These are phyloP conservation scores for Ptilorrhoa leucosticta DNA, from an alignment of 2,113 vertebrate species.

Conservation along the genomic window DNA sequence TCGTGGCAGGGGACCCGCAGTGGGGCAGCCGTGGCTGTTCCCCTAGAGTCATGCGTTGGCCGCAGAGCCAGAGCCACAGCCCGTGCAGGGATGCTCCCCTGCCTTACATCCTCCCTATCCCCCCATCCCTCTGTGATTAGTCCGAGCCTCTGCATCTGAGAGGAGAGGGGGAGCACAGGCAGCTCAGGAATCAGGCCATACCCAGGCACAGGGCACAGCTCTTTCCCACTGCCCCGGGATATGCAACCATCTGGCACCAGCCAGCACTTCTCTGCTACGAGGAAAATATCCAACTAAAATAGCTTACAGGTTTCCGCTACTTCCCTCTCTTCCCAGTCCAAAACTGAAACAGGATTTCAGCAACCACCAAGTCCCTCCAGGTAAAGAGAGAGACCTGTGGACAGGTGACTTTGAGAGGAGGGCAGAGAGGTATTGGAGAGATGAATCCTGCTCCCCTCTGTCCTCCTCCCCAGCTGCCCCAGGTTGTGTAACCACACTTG, in stretches of 20 bases:
- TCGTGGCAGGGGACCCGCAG: neutral
- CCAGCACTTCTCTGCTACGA: neutral
- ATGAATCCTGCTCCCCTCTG: neutral
- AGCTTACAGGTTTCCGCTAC: neutral
- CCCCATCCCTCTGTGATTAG: neutral
- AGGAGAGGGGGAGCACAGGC: neutral
- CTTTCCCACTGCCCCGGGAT: neutral
- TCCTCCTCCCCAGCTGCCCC: neutral
- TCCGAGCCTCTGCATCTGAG: fast-evolving
- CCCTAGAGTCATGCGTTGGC: fast-evolving
- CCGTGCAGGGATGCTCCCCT: neutral
- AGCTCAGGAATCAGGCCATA: neutral
- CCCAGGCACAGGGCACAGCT: fast-evolving
- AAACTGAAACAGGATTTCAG: neutral
- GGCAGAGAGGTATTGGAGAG: neutral
- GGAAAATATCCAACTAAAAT: neutral
- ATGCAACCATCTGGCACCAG: neutral
- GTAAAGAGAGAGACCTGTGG: neutral
- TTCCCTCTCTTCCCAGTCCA: neutral
- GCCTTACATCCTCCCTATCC: neutral
- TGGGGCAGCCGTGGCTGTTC: neutral
- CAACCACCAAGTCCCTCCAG: neutral
- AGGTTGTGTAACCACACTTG: fast-evolving
- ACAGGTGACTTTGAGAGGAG: neutral
- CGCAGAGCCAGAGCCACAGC: neutral